A percentile compares a stretch with the other conserved stretches of the same genome.
These are phyloP conservation scores for Noctua fimbriata DNA, from an alignment of 2,888 invertebrate species.

Conservation along the genomic window DNA sequence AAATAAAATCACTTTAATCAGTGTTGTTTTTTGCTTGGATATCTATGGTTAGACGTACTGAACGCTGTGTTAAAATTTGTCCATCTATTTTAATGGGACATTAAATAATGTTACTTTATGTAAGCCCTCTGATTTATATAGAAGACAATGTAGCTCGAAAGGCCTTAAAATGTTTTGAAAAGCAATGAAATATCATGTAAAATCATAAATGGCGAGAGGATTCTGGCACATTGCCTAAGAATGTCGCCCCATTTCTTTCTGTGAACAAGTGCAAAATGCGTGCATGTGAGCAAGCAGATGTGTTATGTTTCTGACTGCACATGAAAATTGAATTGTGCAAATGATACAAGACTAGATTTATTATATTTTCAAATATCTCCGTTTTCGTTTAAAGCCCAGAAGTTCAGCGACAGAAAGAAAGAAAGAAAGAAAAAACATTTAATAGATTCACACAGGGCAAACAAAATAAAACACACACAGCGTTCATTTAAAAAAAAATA, in stretches of 20 bases:
- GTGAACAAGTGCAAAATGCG: constrained; percentile 57
- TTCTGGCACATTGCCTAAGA: constrained; percentile 45
- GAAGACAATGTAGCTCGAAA: background rate
- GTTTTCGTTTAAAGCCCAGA: background rate
- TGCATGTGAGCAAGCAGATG: constrained; percentile 45
- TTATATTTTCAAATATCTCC: background rate
- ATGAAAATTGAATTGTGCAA: constrained; percentile 23
- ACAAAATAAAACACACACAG: background rate
- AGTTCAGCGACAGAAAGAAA: background rate
- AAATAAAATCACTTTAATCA: no score
- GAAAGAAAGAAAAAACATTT: no score
- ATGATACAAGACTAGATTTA: constrained; percentile 20
- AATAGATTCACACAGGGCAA: no score
- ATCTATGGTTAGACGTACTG: no score
- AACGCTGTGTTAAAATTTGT: no score
- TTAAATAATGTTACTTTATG: background rate
- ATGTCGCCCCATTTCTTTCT: constrained; percentile 43
- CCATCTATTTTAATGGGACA: no score
- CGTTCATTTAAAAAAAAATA: background rate
- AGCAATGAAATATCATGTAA: constrained; percentile 45
- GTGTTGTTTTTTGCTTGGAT: no score
- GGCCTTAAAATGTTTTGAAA: constrained; percentile 17
- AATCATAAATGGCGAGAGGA: constrained; percentile 45
- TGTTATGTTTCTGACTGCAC: constrained; percentile 24
- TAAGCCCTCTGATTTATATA: background rate